phyloP scores from a whole-genome alignment of 2,113 vertebrate genomes.

The Spea bombifrons region DNA sequence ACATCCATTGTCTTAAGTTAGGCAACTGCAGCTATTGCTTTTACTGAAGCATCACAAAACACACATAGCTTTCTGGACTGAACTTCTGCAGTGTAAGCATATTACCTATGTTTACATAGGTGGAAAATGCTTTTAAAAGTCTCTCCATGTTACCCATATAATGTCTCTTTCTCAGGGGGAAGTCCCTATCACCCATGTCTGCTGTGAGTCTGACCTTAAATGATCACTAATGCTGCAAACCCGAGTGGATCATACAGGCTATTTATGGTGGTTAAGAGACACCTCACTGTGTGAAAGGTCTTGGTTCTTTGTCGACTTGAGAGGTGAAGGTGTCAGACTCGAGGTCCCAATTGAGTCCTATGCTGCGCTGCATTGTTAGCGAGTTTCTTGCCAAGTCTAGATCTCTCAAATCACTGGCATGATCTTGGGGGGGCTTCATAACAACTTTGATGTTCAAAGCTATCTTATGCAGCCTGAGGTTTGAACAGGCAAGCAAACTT shows the following conservation, averaged over 20 bases:
- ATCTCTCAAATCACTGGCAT: not conserved
- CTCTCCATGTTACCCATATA: not conserved
- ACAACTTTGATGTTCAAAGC: not conserved
- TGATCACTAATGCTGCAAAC: too few species aligned
- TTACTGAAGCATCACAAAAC: slow-evolving; percentile 7
- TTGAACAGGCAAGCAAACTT: not conserved
- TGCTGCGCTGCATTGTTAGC: not conserved
- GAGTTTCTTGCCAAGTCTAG: not conserved
- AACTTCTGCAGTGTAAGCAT: not conserved
- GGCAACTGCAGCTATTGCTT: not conserved
- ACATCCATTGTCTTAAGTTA: not conserved
- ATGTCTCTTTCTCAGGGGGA: not conserved
- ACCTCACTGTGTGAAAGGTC: too few species aligned
- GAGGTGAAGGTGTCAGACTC: not conserved
- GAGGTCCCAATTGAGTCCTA: slow-evolving; percentile 6
- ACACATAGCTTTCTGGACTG: not conserved
- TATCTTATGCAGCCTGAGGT: not conserved
- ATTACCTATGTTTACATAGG: not conserved
- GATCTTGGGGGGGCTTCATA: not conserved
- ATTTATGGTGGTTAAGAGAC: not conserved
- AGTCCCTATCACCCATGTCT: not conserved
- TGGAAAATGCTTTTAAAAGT: not conserved
- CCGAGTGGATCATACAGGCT: too few species aligned
- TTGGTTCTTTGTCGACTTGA: too few species aligned
- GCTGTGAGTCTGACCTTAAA: not conserved